Percentiles rank a stretch among this genome's conserved stretches.
Conservation (phyloP, 2,888 invertebrate species). For the Agelastica alni region DNA sequence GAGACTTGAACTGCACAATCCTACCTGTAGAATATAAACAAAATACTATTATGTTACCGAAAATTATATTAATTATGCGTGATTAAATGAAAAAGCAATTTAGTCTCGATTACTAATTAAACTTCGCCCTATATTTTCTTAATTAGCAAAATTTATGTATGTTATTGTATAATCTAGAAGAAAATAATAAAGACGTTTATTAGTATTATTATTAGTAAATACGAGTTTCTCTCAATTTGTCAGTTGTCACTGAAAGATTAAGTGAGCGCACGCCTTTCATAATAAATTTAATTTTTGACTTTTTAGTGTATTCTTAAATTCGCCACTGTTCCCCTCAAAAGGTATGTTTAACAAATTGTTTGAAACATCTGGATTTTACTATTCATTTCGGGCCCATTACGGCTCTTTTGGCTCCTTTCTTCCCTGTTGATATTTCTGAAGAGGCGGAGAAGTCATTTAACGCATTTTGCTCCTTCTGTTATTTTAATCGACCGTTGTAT, state of each 20-base stretch:
- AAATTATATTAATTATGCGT: no score
- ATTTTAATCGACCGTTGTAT: conserved; percentile 28
- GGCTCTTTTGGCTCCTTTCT: conserved; percentile 27
- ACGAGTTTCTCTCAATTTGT: no score
- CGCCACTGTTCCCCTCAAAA: conserved; percentile 26
- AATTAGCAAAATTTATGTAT: no score
- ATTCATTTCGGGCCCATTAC: conserved; percentile 35
- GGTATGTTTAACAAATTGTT: conserved; percentile 40
- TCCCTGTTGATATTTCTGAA: conserved; percentile 31
- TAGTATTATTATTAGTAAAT: no score
- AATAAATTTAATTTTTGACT: conserved; percentile 36
- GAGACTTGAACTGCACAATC: no score
- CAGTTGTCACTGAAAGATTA: conserved; percentile 5
- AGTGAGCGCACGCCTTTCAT: conserved; percentile 32
- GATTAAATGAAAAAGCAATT: no score
- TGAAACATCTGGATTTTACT: conserved; percentile 40
- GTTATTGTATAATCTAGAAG: no score
- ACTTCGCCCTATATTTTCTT: no score
- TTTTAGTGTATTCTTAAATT: conserved; percentile 30
- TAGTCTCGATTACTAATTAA: no score
- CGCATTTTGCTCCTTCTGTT: conserved; percentile 32
- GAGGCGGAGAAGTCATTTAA: conserved; percentile 36
- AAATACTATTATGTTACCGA: no score
- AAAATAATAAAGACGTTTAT: no score
- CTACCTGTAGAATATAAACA: no score